Base-by-base conservation (phyloP, 2,797 vertebrate genomes). In the Etheostoma nigrum region DNA sequence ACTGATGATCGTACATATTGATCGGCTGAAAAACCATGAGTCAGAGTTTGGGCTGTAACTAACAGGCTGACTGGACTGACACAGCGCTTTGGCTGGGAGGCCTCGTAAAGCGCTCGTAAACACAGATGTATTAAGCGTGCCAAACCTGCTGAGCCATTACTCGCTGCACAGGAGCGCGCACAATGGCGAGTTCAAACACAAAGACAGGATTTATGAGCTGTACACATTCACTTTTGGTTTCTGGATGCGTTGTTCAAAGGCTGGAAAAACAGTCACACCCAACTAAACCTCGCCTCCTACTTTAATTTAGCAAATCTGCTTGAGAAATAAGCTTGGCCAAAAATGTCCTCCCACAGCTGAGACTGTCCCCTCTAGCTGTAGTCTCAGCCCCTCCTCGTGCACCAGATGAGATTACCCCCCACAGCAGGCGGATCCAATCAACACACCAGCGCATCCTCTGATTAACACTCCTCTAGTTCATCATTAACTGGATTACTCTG, bases 401-500 rank as follows among this genome's bases (percentile, higher is more conserved):
- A 57, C 81, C 86, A 84, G 87, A 86, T 86, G 81, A 87, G 86
- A 92, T 87, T 87, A 88, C 79, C 78, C 48, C 61, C 76, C 76
- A 18, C 86, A 88, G 81, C 89, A 85, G 85, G 89, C 60, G 76
- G 81, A 91, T 89, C 87, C 89, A 89, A 89, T 91, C 91, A 88
- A 86, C 89, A 87, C 86, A 88, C 74, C 80, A 82, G 81, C 65
- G 23, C 87, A 75, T 76, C 79, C 84, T 87, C 83, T 91, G 89
- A 91, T 92, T 89, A 92, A 92, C 87, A 85, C 86, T 87, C 82
- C 82, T 85, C 82, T 81, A 67, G 81, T 91, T 88, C 81, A 81
- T 91, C 88, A 91, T 91, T 94, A 91, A 90, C 90, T 85, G 86
- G 91, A 90, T 92, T 89, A 91, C 81, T 82, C 77, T 70, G 79